Conservation (phyloP, 1,140 invertebrate species). For the Ooceraea biroi region DNA sequence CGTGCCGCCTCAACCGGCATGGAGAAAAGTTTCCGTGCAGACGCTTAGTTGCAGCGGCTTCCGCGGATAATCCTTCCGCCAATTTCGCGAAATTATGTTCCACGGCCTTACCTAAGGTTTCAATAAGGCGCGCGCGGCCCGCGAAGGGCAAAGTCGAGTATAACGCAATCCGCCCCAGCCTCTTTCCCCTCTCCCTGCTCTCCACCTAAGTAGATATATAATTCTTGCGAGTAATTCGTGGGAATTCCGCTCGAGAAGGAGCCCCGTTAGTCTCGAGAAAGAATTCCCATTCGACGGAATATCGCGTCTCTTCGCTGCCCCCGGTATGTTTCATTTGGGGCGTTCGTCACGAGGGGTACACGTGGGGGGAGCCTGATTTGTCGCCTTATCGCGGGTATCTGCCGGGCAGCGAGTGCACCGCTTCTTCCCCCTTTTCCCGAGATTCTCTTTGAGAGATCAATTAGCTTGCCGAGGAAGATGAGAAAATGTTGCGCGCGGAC, state of each 20-base stretch:
- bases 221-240: slow-evolving; percentile 51
- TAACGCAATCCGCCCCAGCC: slow-evolving; percentile 42
- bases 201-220: slow-evolving; percentile 59
- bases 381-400: not conserved
- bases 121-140: slow-evolving; percentile 55
- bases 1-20: slow-evolving; percentile 14
- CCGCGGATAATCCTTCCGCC: slow-evolving; percentile 62
- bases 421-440: too few relatives aligned
- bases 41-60: slow-evolving; percentile 67
- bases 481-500: not conserved
- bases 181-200: too few relatives aligned
- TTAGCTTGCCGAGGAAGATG: slow-evolving; percentile 9
- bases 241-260: slow-evolving; percentile 26
- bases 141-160: slow-evolving; percentile 55
- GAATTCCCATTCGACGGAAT: slow-evolving; percentile 49
- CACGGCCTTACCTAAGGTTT: slow-evolving; percentile 58
- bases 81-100: slow-evolving; percentile 67
- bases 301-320: not conserved
- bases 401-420: not conserved
- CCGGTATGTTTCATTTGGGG: not conserved
- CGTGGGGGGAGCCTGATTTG: too few relatives aligned
- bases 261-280: slow-evolving; percentile 35
- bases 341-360: too few relatives aligned
- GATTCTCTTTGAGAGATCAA: slow-evolving; percentile 19
- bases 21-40: slow-evolving; percentile 59